Evolutionary conservation across 1,140 invertebrate genomes (phyloP).

Genomic region (Archivesica marissinica): DNA sequence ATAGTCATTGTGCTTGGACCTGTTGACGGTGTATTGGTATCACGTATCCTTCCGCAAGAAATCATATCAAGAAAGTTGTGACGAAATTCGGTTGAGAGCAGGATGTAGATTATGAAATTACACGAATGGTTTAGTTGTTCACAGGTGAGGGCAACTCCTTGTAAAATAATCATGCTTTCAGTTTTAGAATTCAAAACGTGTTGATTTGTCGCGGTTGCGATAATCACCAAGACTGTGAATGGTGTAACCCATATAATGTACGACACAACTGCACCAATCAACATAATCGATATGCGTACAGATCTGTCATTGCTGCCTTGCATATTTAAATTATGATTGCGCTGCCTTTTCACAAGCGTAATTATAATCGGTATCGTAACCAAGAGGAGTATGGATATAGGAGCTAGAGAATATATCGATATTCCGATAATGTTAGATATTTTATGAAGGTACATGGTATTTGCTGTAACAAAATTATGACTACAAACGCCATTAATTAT

Average conservation of each 20-base stretch:
- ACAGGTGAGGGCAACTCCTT: slow-evolving; percentile 46
- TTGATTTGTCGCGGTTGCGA: slow-evolving; percentile 31
- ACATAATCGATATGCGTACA: slow-evolving; percentile 55
- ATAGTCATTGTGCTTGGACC: no score
- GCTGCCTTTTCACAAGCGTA: slow-evolving; percentile 5
- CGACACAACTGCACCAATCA: slow-evolving; percentile 62
- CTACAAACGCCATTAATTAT: slow-evolving; percentile 60
- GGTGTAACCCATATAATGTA: slow-evolving; percentile 65
- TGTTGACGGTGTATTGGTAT: no score
- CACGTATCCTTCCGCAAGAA: neutral
- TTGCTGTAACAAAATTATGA: slow-evolving; percentile 52
- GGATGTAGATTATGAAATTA: slow-evolving; percentile 62
- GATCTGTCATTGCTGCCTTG: neutral
- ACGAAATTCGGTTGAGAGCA: slow-evolving; percentile 48
- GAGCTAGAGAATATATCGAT: slow-evolving; percentile 53
- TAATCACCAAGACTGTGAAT: slow-evolving; percentile 50
- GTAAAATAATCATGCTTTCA: slow-evolving; percentile 29
- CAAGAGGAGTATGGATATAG: slow-evolving; percentile 23
- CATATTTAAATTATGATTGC: neutral
- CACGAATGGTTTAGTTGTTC: slow-evolving; percentile 63
- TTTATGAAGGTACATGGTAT: neutral
- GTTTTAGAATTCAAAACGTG: slow-evolving; percentile 54
- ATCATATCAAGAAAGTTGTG: neutral
- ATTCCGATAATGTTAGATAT: slow-evolving; percentile 36
- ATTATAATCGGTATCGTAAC: slow-evolving; percentile 51